phyloP scores from a whole-genome alignment of 2,888 invertebrate genomes.

The Temnothorax ravouxi region DNA sequence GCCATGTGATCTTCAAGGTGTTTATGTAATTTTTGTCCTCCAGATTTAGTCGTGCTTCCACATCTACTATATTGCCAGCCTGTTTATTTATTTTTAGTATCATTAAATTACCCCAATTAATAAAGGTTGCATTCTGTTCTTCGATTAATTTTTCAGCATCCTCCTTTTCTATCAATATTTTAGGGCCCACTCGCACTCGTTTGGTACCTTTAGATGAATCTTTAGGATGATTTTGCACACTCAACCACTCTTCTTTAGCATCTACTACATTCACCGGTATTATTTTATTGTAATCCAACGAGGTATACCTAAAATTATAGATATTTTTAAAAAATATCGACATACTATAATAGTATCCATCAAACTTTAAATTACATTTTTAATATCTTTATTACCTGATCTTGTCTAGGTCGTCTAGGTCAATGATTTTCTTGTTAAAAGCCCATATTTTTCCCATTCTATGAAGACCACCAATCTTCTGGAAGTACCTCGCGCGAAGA shows the following conservation, averaged over 20 bases:
- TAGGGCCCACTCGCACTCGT: conserved; percentile 86
- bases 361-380: background rate
- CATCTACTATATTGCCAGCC: conserved; percentile 87
- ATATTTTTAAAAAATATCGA: background rate
- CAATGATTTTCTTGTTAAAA: conserved; percentile 99
- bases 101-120: conserved; percentile 98
- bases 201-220: conserved; percentile 95
- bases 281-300: conserved; percentile 89
- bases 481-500: conserved; percentile 98
- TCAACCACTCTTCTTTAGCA: conserved; percentile 88
- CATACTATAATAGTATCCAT: background rate
- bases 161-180: conserved; percentile 93
- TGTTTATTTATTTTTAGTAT: conserved; percentile 92
- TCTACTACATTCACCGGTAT: conserved; percentile 91
- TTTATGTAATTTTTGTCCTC: conserved; percentile 99
- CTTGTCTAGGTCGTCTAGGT: conserved; percentile 97
- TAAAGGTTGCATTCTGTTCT: conserved; percentile 98
- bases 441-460: conserved; percentile 99
- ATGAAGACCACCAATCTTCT: conserved; percentile 99
- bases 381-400: conserved; percentile 90
- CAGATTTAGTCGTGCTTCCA: conserved; percentile 94
- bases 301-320: conserved; percentile 91
- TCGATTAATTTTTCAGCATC: conserved; percentile 95
- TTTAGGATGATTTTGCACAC: conserved; percentile 96
- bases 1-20: conserved; percentile 98